Evolutionary conservation across 2,888 invertebrate genomes (phyloP), one percentile per base, ranked within the genome.

Genomic region (Lydus trimaculatus): DNA sequence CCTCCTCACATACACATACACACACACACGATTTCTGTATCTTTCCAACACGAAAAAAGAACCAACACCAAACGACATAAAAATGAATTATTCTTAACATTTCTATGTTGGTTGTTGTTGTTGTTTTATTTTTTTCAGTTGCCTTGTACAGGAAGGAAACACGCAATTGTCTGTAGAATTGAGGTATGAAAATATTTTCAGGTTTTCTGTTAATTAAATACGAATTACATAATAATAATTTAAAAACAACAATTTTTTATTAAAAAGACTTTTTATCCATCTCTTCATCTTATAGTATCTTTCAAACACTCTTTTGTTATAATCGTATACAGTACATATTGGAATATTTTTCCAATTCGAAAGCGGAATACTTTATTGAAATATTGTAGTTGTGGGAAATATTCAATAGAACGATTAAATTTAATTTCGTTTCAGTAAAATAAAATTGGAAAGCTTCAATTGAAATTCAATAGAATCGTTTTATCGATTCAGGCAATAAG

Each of bases 371-470:
- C 25, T 56, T 13, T 56, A 56, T 56, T 56, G 25, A 25, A 56
- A 25, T 15, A 56, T 56, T 56, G 23, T 56, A 25, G 23, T 56
- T 56, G 56, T 56, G 56, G 56, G 56, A 56, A 56, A 56, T 56
- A 56, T 56, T 56, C 25, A 56, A 56, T 56, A 25, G 56, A 56
- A 56, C 25, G 25, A 56, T 56, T 25, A 56, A 56, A 56, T 56
- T 56, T 56, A 56, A 56, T 56, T 56, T 56, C 25, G 15, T 17
- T 52, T 52, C 23, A 4, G 23, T 43, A 43, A 43, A 43, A 43
- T 43, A 43, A 43, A 43, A 43, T 43, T 43, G 43, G 43, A 25
- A 56, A 56, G 20, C 20, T 56, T 56, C 56, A 23, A 56, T 56
- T 23, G 56, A 20, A 25, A 56, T 23, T 13, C 56, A 1, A 56